These are phyloP conservation scores for Trissolcus basalis DNA, from an alignment of 1,140 invertebrate genomes.

Conservation along the genomic window DNA sequence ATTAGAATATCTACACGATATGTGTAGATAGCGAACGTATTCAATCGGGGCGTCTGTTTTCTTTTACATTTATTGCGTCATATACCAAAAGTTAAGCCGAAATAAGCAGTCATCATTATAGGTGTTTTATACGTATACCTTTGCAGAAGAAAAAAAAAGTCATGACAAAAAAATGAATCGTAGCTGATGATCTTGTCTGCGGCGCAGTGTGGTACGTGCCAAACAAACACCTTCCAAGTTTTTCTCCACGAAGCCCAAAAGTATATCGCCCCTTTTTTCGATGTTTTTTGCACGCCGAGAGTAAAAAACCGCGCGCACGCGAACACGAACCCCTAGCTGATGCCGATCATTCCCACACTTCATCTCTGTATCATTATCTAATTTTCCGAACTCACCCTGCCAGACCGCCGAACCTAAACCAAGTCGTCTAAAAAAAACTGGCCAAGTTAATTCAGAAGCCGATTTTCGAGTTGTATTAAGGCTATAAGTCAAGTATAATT, in stretches of 20 bases:
- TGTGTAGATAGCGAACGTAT: no score
- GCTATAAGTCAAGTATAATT: neutral
- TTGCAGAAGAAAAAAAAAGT: slow-evolving; percentile 46
- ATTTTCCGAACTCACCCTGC: slow-evolving; percentile 35
- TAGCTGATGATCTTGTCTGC: slow-evolving; percentile 34
- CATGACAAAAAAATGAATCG: slow-evolving; percentile 48
- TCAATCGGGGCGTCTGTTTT: neutral
- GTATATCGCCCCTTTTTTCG: slow-evolving; percentile 16
- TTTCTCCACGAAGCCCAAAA: slow-evolving; percentile 39
- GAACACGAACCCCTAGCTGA: slow-evolving; percentile 25
- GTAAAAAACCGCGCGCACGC: slow-evolving; percentile 46
- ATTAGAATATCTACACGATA: no score
- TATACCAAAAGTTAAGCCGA: slow-evolving; percentile 31
- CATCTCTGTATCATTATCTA: slow-evolving; percentile 32
- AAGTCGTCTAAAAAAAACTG: slow-evolving; percentile 4
- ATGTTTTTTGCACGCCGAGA: slow-evolving; percentile 20
- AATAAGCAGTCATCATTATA: slow-evolving; percentile 47
- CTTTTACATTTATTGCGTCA: slow-evolving; percentile 37
- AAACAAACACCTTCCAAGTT: slow-evolving; percentile 43
- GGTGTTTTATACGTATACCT: slow-evolving; percentile 43
- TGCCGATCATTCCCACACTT: slow-evolving; percentile 7
- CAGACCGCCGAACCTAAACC: neutral
- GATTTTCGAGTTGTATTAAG: neutral
- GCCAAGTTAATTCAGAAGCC: neutral
- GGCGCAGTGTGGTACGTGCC: slow-evolving; percentile 38